phyloP scores from a whole-genome alignment of 2,888 invertebrate genomes.

The Dilophus febrilis region DNA sequence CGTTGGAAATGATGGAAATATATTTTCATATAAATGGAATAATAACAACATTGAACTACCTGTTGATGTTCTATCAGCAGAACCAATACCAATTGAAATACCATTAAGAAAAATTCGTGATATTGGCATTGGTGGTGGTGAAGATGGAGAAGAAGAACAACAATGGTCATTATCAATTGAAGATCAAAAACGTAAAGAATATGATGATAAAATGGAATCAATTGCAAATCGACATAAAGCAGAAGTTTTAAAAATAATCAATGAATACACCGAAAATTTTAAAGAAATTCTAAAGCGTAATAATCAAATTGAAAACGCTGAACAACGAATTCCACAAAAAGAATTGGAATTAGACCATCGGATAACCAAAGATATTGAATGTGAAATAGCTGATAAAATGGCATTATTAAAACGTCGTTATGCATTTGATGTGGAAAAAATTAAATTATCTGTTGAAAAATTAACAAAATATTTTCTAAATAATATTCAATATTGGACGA shows the following conservation, averaged over 20 bases:
- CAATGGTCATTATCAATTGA: slow-evolving; percentile 32
- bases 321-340: slow-evolving; percentile 38
- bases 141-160: no score
- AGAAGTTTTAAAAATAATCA: slow-evolving; percentile 36
- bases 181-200: slow-evolving; percentile 48
- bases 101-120: not conserved
- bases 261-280: slow-evolving; percentile 38
- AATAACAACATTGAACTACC: slow-evolving; percentile 8
- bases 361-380: slow-evolving; percentile 42
- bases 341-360: slow-evolving; percentile 50
- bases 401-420: slow-evolving; percentile 45
- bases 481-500: slow-evolving; percentile 45
- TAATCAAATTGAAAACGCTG: slow-evolving; percentile 36
- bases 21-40: slow-evolving; percentile 49
- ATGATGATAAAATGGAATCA: slow-evolving; percentile 42
- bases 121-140: not conserved
- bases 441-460: slow-evolving; percentile 42
- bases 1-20: slow-evolving; percentile 58
- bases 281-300: slow-evolving; percentile 38
- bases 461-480: slow-evolving; percentile 48
- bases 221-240: slow-evolving; percentile 46
- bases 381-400: slow-evolving; percentile 40
- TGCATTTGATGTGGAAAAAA: slow-evolving; percentile 53
- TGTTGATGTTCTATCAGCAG: not conserved
- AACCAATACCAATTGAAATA: slow-evolving; percentile 8